Percentiles rank a stretch among this genome's conserved stretches.
Conservation (phyloP, 2,888 invertebrate species). For the Parnassius apollo region DNA sequence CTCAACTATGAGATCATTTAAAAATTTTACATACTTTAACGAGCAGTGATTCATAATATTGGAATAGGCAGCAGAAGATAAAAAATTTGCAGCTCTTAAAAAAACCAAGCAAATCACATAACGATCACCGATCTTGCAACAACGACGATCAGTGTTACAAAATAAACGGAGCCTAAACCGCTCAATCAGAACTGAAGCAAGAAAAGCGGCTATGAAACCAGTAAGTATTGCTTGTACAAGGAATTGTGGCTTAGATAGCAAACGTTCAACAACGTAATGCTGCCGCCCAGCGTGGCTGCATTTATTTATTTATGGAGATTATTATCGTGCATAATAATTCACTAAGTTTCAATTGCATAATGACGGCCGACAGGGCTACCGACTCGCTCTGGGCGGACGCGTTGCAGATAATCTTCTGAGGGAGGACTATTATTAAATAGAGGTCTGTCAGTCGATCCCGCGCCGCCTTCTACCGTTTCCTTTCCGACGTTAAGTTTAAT, state of each 20-base stretch:
- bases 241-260: constrained; percentile 19
- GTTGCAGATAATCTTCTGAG: constrained; percentile 66
- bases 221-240: constrained; percentile 19
- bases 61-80: no score
- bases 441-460: constrained; percentile 63
- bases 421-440: constrained; percentile 73
- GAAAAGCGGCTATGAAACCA: constrained; percentile 19
- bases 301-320: constrained; percentile 79
- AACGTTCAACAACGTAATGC: constrained; percentile 38
- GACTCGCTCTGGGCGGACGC: constrained; percentile 69
- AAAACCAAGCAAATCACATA: constrained; percentile 3
- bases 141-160: constrained; percentile 12
- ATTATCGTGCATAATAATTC: constrained; percentile 79
- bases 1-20: no score
- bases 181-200: constrained; percentile 20
- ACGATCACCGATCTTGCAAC: constrained; percentile 4
- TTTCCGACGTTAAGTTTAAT: constrained; percentile 31
- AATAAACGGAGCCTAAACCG: constrained; percentile 14
- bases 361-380: constrained; percentile 74
- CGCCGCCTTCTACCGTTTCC: constrained; percentile 43
- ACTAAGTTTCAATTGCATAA: constrained; percentile 81
- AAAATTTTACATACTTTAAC: no score
- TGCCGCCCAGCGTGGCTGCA: constrained; percentile 47
- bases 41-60: no score
- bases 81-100: no score